Base-by-base conservation (phyloP, 1,140 invertebrate genomes). In the Drosophila mojavensis region DNA sequence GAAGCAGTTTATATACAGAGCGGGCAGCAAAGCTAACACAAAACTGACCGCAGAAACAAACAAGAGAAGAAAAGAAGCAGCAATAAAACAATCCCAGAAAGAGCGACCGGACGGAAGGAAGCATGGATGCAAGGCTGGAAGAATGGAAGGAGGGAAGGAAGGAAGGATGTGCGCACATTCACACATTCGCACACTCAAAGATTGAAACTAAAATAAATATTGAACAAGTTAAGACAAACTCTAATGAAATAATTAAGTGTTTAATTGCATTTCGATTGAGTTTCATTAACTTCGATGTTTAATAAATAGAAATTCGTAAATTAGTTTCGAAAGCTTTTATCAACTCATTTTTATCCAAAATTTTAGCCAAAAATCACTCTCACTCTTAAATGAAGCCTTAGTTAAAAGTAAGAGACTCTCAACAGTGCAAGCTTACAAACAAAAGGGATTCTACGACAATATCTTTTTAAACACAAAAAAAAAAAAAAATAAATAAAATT, bases 1-100 rank as follows among this genome's bases (percentile, higher is more conserved):
- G 74, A 79, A 79, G 74, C 74, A 73, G 74, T 79, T 79, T 77
- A 79, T 79, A 79, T 61, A 77, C 64, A 66, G 56, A 61, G 48
- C 58, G 54, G 63, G 43, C 30, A 48, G 61, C 43, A 76, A 76
- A 79, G 67, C 75, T 78, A 70, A 77, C 71, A 73, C 64, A 74
- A 74, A 74, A 74, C 75, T 72, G 76, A 79, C 76, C 76, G 50
- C 67, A 67, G 62, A 53, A 71, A 53, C 63, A 71, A 75, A 71
- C 55, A 75, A 63, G 15, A 59, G 20, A 39, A 39, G 36, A 39
- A 11, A 39, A 11, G 65, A 76, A 60, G 66, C 62, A 72, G 59
- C 65, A 72, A 66, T 36, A 72, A 72, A 72, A 72, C 76, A 70
- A 71, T 75, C 61, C 56, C 15, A 58, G 0, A 48, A 48, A 17